These are phyloP conservation scores for Daphoenositta chrysoptera DNA, from an alignment of 2,113 vertebrate species.

Conservation along the genomic window DNA sequence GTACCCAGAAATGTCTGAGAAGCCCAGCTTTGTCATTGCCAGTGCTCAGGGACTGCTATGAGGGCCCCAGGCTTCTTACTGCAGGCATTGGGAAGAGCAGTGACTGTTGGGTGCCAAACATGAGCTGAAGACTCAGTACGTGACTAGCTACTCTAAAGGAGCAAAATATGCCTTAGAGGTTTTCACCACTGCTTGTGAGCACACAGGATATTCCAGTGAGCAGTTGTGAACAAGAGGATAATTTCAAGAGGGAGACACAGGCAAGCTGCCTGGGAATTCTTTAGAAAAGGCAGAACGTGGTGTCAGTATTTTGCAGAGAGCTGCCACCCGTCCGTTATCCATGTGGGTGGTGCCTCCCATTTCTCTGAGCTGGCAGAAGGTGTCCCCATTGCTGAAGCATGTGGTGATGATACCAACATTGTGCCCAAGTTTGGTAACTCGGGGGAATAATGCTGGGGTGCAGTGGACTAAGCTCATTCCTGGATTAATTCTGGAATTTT, in stretches of 20 bases:
- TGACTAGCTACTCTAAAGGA: neutral
- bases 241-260: neutral
- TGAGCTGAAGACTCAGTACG: neutral
- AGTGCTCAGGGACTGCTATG: neutral
- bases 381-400: neutral
- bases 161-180: neutral
- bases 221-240: neutral
- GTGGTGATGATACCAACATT: rapidly evolving
- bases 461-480: neutral
- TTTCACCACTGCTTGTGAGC: neutral
- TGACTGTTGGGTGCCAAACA: neutral
- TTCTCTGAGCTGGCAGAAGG: neutral
- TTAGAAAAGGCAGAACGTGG: neutral
- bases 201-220: constrained; percentile 9
- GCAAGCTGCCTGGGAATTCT: neutral
- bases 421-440: rapidly evolving
- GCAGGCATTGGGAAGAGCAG: neutral
- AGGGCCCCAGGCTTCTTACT: neutral
- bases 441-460: neutral
- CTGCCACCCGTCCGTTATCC: neutral
- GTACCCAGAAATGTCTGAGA: neutral
- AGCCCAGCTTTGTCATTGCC: neutral
- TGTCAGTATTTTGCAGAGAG: neutral
- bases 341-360: rapidly evolving
- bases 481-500: neutral